Conservation (phyloP, 2,797 vertebrate species). For the Diplodus puntazzo region DNA sequence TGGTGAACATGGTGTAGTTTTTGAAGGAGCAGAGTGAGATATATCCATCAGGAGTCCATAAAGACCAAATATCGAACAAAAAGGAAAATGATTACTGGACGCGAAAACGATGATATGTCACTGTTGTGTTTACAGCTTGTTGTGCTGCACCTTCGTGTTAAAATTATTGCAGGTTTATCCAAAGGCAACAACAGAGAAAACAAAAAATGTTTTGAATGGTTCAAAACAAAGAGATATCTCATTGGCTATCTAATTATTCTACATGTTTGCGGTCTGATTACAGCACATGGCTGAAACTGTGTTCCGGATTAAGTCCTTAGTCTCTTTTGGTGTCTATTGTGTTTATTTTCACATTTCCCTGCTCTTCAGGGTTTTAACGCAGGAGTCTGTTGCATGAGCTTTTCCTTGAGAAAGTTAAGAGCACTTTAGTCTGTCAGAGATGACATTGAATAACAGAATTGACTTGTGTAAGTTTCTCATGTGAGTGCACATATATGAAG, state of each 20-base stretch:
- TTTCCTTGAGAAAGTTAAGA: conserved; percentile 5
- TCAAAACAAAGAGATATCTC: conserved; percentile 1
- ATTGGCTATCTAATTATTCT: background rate
- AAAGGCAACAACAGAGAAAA: background rate
- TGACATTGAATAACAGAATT: background rate
- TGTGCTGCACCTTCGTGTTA: background rate
- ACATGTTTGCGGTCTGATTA: conserved; percentile 35
- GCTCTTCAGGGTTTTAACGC: background rate
- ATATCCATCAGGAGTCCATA: background rate
- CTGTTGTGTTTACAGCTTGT: background rate
- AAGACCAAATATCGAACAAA: background rate
- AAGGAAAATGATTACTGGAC: background rate
- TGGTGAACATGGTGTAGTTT: background rate
- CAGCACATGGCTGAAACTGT: conserved; percentile 22
- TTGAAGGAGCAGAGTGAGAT: background rate
- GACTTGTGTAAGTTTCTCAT: background rate
- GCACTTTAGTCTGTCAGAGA: background rate
- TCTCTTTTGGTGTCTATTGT: background rate
- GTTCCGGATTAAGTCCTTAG: conserved; percentile 48
- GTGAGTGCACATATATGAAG: background rate
- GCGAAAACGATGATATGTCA: background rate
- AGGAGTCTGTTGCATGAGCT: background rate
- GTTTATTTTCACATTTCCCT: conserved; percentile 29
- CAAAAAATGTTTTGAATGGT: background rate
- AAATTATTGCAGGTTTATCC: background rate